phyloP scores from a whole-genome alignment of 2,113 vertebrate species.

The Cygnus buccinator region DNA sequence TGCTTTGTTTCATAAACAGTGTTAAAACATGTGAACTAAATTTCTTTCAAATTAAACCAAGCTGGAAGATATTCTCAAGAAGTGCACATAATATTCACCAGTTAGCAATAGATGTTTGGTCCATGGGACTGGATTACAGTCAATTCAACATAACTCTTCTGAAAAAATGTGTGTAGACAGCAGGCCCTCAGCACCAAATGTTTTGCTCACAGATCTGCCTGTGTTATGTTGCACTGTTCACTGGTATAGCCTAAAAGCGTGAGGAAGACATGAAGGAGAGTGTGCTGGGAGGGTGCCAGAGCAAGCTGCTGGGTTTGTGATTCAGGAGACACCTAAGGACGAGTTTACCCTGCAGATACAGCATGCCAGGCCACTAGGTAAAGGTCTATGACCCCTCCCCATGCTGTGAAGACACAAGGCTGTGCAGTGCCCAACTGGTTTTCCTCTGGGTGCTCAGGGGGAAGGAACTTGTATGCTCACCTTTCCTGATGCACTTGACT shows the following conservation, averaged over 20 bases:
- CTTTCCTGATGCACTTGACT: not conserved
- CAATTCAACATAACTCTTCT: not conserved
- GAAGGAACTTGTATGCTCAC: not conserved
- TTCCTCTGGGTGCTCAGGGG: not conserved
- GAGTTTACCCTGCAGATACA: not conserved
- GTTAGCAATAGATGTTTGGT: not conserved
- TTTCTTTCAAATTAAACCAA: not conserved
- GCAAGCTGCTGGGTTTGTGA: no score
- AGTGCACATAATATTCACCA: not conserved
- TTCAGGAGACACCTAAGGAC: not conserved
- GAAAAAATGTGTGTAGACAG: accelerated
- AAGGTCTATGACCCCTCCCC: not conserved
- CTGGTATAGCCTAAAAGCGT: not conserved
- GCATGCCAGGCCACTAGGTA: not conserved
- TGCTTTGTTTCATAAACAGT: not conserved
- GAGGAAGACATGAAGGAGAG: not conserved
- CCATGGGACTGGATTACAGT: not conserved
- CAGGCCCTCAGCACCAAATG: not conserved
- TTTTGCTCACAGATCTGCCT: not conserved
- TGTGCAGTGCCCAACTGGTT: not conserved
- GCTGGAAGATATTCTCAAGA: not conserved
- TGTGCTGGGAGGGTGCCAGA: not conserved
- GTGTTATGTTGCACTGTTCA: not conserved
- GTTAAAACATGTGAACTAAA: not conserved
- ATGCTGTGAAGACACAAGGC: not conserved